phyloP scores from a whole-genome alignment of 2,797 vertebrate genomes.

The Paramormyrops hopkinsi region DNA sequence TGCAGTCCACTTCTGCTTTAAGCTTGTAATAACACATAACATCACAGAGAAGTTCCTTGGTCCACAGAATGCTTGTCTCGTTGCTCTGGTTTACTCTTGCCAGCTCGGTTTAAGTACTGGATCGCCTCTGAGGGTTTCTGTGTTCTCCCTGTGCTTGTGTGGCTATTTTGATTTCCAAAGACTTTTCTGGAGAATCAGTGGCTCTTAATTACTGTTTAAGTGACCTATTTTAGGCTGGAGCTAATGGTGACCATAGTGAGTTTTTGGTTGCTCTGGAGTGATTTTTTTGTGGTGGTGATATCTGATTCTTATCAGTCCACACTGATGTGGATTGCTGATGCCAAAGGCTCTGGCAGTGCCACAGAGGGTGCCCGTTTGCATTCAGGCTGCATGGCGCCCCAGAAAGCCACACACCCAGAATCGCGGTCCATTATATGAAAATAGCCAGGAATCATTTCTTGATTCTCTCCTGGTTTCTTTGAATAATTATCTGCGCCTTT shows the following conservation, averaged over 20 bases:
- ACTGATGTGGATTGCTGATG: neutral
- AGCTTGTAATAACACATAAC: neutral
- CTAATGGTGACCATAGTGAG: neutral
- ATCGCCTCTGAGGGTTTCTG: neutral
- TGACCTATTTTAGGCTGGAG: neutral
- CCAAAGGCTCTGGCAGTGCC: neutral
- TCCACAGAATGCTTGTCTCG: neutral
- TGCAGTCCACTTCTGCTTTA: neutral
- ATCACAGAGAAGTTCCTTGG: neutral
- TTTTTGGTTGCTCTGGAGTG: neutral
- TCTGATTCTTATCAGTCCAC: neutral
- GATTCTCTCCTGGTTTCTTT: conserved; percentile 17
- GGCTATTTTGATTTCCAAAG: neutral
- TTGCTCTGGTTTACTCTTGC: neutral
- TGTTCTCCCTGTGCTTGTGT: neutral
- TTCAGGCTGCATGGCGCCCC: neutral
- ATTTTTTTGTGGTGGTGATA: neutral
- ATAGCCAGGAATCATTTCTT: conserved; percentile 15
- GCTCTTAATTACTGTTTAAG: neutral
- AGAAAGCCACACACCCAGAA: neutral
- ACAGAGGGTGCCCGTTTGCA: neutral
- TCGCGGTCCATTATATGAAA: neutral
- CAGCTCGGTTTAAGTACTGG: neutral
- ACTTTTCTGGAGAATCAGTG: neutral
- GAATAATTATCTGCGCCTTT: conserved; percentile 38